Percentiles rank a stretch among this genome's conserved stretches.
Conservation (phyloP, 2,113 vertebrate species). For the Cervus canadensis region DNA sequence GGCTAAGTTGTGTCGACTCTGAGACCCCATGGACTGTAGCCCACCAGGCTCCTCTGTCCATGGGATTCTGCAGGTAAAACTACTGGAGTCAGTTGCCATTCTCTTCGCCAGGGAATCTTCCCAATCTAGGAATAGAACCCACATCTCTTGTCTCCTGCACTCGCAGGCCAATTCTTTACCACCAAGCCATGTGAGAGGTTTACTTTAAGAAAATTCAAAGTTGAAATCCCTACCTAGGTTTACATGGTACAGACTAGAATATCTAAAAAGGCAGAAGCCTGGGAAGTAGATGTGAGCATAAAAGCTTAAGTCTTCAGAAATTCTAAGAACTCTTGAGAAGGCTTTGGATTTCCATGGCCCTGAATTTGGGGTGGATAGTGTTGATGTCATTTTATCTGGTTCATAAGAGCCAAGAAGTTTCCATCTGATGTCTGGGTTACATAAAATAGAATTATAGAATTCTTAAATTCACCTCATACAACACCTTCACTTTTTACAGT, state of each 20-base stretch:
- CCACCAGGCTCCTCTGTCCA: background rate
- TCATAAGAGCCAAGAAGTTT: background rate
- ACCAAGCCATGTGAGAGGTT: accelerated
- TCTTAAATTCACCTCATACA: background rate
- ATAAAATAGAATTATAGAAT: background rate
- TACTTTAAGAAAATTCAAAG: background rate
- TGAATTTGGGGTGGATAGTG: background rate
- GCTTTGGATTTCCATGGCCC: background rate
- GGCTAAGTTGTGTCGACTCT: background rate
- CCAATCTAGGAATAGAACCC: background rate
- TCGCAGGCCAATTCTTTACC: background rate
- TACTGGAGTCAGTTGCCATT: background rate
- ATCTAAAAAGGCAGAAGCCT: background rate
- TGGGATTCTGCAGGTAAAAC: background rate
- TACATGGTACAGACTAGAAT: background rate
- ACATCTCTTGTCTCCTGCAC: background rate
- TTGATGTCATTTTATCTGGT: background rate
- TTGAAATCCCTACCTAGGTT: background rate
- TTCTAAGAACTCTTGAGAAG: background rate
- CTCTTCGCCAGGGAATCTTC: background rate
- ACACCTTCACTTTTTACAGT: background rate
- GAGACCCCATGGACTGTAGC: background rate
- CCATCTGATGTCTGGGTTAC: background rate
- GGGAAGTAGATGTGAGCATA: background rate
- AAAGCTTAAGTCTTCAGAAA: background rate